Evolutionary conservation across 2,888 invertebrate species (phyloP), one percentile per base, ranked within the genome.

Genomic region (Acronicta leporina): DNA sequence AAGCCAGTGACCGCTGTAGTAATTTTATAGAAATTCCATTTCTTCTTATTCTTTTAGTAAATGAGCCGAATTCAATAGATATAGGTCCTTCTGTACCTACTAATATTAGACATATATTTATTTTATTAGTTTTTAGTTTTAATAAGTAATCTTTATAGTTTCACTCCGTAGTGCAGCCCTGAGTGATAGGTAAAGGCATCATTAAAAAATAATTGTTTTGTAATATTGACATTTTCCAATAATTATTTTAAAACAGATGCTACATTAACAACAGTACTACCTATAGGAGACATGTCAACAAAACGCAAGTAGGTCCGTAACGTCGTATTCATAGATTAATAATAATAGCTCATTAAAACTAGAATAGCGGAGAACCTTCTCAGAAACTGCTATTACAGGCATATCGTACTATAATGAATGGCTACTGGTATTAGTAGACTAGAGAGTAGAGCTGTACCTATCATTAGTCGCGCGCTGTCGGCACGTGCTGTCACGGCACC

Each of bases 401-500:
- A 74, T 79, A 79, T 74, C 74, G 79, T 77, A 76, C 69, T 65
- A 72, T 84, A 85, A 86, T 87, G 75, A 85, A 80, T 75, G 82
- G 81, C 73, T 80, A 72, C 78, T 75, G 79, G 70, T 77, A 84
- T 82, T 79, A 77, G 69, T 47, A 65, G 64, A 62, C 71, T 72
- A 73, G 20, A 20, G 20, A 20, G 20, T 20, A 2, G 2, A 20
- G 76, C 80, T 84, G 74, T 88, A 20, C 20, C 20, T 20, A 80
- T 88, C 81, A 89, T 88, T 87, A 88, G 82, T 77, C 63, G 74
- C 62, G 75, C 63, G 73, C 71, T 67, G 77, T 63, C 58, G 81
- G 84, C 88, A 86, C 88, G 87, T 84, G 87, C 85, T 76, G 70
- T 63, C 66, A 67, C 69, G 80, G 78, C 83, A 82, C 82, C 58